Conservation (phyloP, 2,888 invertebrate species). For the Monoplex corrugatus region DNA sequence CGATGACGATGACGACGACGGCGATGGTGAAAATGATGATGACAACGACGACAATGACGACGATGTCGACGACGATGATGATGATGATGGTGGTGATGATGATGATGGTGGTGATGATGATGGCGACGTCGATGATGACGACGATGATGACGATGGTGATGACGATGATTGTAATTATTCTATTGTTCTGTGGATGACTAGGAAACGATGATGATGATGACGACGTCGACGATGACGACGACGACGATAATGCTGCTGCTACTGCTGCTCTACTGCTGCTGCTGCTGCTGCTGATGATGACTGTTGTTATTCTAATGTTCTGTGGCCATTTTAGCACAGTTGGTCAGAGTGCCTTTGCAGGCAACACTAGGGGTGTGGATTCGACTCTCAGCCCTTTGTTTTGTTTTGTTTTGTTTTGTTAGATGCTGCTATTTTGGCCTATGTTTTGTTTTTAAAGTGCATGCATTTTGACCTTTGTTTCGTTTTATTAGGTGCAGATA, state of each 20-base stretch:
- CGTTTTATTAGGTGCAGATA: no score
- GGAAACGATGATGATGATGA: slow-evolving; percentile 39
- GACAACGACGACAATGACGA: slow-evolving; percentile 46
- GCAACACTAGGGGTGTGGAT: no score
- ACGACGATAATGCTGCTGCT: background rate
- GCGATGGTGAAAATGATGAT: slow-evolving; percentile 30
- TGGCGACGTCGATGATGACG: slow-evolving; percentile 51
- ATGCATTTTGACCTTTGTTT: no score
- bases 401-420: no score
- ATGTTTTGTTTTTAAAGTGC: no score
- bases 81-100: slow-evolving; percentile 35
- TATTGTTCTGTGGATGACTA: slow-evolving; percentile 39
- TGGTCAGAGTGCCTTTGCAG: no score
- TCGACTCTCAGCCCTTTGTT: no score
- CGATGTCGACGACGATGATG: background rate
- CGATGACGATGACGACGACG: background rate
- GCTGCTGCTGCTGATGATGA: slow-evolving; percentile 26
- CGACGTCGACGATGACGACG: slow-evolving; percentile 11
- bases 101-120: slow-evolving; percentile 49
- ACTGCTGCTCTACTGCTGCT: slow-evolving; percentile 14
- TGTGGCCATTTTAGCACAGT: no score
- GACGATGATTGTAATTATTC: no score
- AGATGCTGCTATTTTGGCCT: no score
- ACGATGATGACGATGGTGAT: slow-evolving; percentile 10
- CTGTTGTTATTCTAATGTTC: no score